phyloP scores from a whole-genome alignment of 2,888 invertebrate genomes.

The Flexamia atlantica region DNA sequence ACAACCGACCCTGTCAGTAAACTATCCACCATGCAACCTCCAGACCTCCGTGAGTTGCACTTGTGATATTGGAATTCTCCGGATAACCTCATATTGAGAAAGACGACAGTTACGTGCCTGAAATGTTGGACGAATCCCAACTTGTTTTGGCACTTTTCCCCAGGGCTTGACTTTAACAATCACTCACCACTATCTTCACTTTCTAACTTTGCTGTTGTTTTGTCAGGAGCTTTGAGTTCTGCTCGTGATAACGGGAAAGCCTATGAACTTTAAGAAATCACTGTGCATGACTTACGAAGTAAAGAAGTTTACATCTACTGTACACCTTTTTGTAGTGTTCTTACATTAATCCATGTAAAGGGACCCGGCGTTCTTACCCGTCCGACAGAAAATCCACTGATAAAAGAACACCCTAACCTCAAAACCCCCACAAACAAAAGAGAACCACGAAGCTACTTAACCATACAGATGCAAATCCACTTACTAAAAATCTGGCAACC shows the following conservation, averaged over 20 bases:
- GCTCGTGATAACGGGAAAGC: background rate
- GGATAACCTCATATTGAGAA: conserved; percentile 29
- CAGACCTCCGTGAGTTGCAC: background rate
- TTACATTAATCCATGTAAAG: conserved; percentile 21
- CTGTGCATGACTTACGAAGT: too few species aligned
- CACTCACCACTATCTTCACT: conserved; percentile 20
- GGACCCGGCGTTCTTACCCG: too few species aligned
- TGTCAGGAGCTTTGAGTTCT: conserved; percentile 2
- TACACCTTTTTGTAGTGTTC: background rate
- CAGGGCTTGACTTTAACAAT: conserved; percentile 1
- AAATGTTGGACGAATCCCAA: conserved; percentile 27
- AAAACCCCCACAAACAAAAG: too few species aligned
- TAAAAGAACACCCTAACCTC: too few species aligned
- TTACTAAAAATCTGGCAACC: too few species aligned
- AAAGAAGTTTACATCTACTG: too few species aligned
- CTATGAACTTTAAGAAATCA: too few species aligned
- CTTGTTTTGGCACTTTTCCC: background rate
- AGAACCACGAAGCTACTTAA: too few species aligned
- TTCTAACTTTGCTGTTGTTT: conserved; percentile 6
- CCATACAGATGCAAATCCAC: too few species aligned
- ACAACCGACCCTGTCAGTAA: background rate
- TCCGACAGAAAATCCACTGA: background rate
- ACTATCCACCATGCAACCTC: background rate
- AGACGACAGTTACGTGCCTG: conserved; percentile 32
- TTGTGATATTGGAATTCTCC: conserved; percentile 23